Evolutionary conservation across 37 sponge, comb jelly and placozoan genomes (phyloP), one percentile per base, ranked within the genome.

Genomic region (Trichoplax adhaerens): DNA sequence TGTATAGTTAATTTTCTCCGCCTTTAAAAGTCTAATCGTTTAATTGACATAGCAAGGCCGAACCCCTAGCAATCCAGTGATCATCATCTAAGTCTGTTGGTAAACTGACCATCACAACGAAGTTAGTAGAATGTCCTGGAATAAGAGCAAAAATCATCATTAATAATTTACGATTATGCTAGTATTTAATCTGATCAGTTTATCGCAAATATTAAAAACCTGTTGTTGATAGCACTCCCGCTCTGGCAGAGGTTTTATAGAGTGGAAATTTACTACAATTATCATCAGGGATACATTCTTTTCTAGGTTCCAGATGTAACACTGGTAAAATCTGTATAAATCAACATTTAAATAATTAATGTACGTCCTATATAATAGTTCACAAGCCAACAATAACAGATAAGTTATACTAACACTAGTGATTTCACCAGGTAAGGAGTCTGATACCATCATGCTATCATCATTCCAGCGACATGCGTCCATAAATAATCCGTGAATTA

Each of bases 51-150:
- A 96, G 85, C 2, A 96, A 80, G n/a, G 98, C 98, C 3, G 93
- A 82, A 51, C 98, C 98, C 83, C 81, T 88, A 5, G 86, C 66
- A 4, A 96, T 88, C 98, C 98, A 96, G 72, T 91, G 87, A 61
- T 80, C 81, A 64, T 77, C 83, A n/a, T 82, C 66, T 68, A 77
- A 53, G 54, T 79, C 75, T 12, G 98, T 86, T 8, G 98, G 98
- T 56, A 96, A 79, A 57, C 84, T 68, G 54, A 91, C 89, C 47
- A 90, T 77, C 49, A 96, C 93, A 53, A 96, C 98, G 77, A 91
- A 96, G 78, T 96, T 96, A 2, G 98, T 96, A 54, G 98, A 96
- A 65, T 96, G 98, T 73, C 95, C 95, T 82, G 74, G 47, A 64
- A 1, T 52, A 54, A 3, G 2, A 12, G 62, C 12, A 12, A 12